Conservation (phyloP, 2,888 invertebrate genomes). For the Melolontha melolontha region DNA sequence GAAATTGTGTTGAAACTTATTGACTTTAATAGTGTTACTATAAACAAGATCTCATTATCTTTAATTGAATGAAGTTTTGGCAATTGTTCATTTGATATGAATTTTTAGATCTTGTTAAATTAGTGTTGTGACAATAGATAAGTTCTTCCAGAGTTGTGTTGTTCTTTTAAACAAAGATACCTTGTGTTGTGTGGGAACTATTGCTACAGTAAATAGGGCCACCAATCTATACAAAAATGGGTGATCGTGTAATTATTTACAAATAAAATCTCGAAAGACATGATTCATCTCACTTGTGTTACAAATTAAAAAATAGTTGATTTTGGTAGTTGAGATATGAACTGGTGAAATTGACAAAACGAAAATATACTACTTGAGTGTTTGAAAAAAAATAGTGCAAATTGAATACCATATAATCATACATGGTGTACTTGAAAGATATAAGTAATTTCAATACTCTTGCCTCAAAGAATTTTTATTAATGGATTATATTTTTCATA, state of each 20-base stretch:
- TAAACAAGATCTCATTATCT: conserved; percentile 37
- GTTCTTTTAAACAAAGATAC: conserved; percentile 41
- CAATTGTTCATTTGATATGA: conserved; percentile 27
- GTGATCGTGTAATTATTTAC: conserved; percentile 20
- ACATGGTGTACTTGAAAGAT: conserved; percentile 26
- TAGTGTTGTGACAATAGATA: conserved; percentile 50
- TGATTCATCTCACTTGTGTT: conserved; percentile 28
- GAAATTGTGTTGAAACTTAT: conserved; percentile 32
- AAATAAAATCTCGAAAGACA: conserved; percentile 7
- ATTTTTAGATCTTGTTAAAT: conserved; percentile 42
- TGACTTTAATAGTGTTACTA: conserved; percentile 34
- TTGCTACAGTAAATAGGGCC: conserved; percentile 16
- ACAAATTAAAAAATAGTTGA: conserved; percentile 25
- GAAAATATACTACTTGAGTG: conserved; percentile 24
- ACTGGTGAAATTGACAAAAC: conserved; percentile 12
- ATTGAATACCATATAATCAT: conserved; percentile 5
- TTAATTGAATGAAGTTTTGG: conserved; percentile 21
- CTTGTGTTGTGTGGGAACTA: conserved; percentile 40
- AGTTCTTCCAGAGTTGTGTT: conserved; percentile 49
- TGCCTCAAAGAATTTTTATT: no score
- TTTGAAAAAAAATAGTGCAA: conserved; percentile 7
- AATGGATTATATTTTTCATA: no score
- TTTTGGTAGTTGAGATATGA: background rate
- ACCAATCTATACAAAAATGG: conserved; percentile 17
- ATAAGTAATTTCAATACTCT: no score